phyloP scores from a whole-genome alignment of 2,113 vertebrate genomes.

The Gymnocephalus cernua region DNA sequence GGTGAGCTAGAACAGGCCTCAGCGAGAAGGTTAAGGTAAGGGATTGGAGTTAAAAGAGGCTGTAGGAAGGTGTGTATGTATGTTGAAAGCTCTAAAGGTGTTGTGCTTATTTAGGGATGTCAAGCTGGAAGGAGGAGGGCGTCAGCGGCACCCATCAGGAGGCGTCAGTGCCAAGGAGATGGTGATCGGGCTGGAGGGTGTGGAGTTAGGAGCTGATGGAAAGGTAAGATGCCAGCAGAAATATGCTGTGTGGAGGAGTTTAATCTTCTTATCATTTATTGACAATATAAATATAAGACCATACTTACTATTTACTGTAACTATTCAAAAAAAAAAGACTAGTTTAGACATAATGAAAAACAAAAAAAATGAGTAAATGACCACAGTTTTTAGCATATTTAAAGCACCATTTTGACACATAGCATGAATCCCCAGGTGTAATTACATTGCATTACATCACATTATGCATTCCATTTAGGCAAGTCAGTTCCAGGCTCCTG shows the following conservation, averaged over 20 bases:
- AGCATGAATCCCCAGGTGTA: background rate
- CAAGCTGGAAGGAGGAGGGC: slow-evolving; percentile 90
- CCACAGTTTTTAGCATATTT: background rate
- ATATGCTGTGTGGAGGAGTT: background rate
- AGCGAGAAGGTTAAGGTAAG: background rate
- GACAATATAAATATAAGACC: background rate
- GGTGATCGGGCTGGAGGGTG: slow-evolving; percentile 96
- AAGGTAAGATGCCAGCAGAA: slow-evolving; percentile 87
- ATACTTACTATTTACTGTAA: background rate
- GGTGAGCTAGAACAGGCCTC: slow-evolving; percentile 19
- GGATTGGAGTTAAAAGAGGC: background rate
- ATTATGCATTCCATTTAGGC: background rate
- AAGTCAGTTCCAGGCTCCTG: background rate
- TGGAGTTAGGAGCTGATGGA: slow-evolving; percentile 96
- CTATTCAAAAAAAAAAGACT: background rate
- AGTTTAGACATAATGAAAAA: background rate
- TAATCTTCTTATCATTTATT: background rate
- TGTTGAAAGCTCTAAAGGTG: slow-evolving; percentile 42
- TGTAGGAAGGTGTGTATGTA: background rate
- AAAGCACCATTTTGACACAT: background rate
- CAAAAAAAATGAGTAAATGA: background rate
- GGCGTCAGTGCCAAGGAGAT: slow-evolving; percentile 94
- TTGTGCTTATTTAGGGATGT: slow-evolving; percentile 88
- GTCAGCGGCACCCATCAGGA: slow-evolving; percentile 91
- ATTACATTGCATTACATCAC: background rate